These are phyloP conservation scores for Heliconius ismenius DNA, from an alignment of 2,888 invertebrate genomes.

Conservation along the genomic window DNA sequence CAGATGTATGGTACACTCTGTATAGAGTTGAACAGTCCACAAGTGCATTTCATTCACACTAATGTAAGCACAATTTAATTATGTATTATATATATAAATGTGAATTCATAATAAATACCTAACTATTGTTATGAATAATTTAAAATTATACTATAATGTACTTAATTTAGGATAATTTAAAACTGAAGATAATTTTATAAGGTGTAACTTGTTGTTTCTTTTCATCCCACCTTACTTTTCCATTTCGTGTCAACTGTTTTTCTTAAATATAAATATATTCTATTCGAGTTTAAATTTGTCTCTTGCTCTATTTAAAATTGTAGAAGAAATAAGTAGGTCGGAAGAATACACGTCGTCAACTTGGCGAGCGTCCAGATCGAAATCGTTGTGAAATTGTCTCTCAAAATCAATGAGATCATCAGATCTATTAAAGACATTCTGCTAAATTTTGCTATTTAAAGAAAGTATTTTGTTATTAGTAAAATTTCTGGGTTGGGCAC, in stretches of 20 bases:
- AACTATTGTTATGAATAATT: constrained; percentile 78
- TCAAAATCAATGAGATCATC: constrained; percentile 43
- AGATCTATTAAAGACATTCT: constrained; percentile 28
- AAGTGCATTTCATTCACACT: constrained; percentile 78
- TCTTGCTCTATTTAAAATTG: constrained; percentile 42
- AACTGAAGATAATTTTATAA: constrained; percentile 78
- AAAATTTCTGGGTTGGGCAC: no score
- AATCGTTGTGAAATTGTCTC: constrained; percentile 46
- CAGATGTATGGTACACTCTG: constrained; percentile 54
- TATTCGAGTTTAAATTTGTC: constrained; percentile 33
- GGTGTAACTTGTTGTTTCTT: constrained; percentile 58
- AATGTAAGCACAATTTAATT: constrained; percentile 77
- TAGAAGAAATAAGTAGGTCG: constrained; percentile 47
- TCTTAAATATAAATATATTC: constrained; percentile 4
- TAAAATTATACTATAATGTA: constrained; percentile 74
- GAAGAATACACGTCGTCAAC: constrained; percentile 56
- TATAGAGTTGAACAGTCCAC: constrained; percentile 68
- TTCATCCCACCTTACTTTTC: constrained; percentile 22
- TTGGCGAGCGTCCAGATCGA: constrained; percentile 52
- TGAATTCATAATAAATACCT: constrained; percentile 76
- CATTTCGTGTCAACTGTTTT: background rate
- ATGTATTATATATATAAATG: constrained; percentile 65
- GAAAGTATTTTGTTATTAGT: background rate
- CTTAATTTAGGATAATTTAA: constrained; percentile 77
- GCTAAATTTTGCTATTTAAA: constrained; percentile 17